Base-by-base conservation (phyloP, 1,140 invertebrate genomes). In the Homarus americanus region DNA sequence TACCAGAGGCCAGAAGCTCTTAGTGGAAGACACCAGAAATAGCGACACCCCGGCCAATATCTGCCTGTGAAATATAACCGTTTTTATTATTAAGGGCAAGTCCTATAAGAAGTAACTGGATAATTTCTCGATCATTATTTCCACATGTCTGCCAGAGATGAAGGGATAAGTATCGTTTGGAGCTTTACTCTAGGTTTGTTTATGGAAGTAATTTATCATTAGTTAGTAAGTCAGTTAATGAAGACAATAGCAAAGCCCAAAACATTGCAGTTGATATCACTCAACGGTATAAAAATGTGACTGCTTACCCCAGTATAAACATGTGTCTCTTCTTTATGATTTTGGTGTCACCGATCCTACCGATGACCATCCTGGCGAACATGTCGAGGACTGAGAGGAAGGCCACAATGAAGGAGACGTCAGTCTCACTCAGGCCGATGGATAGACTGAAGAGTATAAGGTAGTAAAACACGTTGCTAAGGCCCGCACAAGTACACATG, bases 1-100 rank as follows among this genome's bases (percentile, higher is more conserved):
- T 3, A 90, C 5, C 40, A 90, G 38, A 40, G 73, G 78, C 87
- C 87, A 82, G 28, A 90, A 49, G n/a, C 17, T 69, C 24, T 17
- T 53, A 44, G 79, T 82, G 7, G 83, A 32, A 0, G 87, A 53
- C 38, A 82, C 49, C n/a, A 82, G 2, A 38, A 90, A 10, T 24
- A 66, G 75, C 40, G 66, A 66, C 3, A 82, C 32, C 5, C 79
- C 87, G 4, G 79, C 87, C 24, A 90, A 40, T 12, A 90, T 12
- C 17, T 82, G 38, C 20, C 87, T 90, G 69, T 2, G 36, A 15
- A 10, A 15, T 49, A 15, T 49, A 10, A 15, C 9, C 44, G 15
- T 7, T 49, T 49, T 49, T 49, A 15, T 49, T n/a, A n/a, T n/a
- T n/a, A n/a, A n/a, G n/a, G n/a, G n/a, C n/a, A n/a, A n/a, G n/a